Base-by-base conservation (phyloP, 1,140 invertebrate species). In the Drosophila mauritiana region DNA sequence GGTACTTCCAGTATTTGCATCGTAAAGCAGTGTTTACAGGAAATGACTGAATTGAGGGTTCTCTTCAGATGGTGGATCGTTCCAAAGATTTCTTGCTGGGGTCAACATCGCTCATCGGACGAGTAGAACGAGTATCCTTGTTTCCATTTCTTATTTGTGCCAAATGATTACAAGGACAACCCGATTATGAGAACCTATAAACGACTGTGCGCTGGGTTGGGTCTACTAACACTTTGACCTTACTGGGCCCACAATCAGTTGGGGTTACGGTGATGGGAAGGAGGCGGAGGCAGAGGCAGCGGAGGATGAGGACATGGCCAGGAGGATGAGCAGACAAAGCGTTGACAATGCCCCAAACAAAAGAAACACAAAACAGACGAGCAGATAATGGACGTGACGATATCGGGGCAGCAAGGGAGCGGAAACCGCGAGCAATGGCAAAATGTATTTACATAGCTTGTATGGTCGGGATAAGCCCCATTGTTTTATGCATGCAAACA, bases 151-250 rank as follows among this genome's bases (percentile, higher is more conserved):
- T 48, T 63, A 70, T 78, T 75, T 86, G 73, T 51, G 61, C 39
- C 67, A 43, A 84, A 82, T 64, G 78, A 78, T 78, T 88, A 85
- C 82, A 82, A 85, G 82, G 83, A 85, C 78, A 78, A 81, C 61
- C 52, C 64, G 78, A 82, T 85, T 88, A 85, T 72, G 49, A 46
- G 49, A 76, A 77, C 69, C 65, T 57, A 75, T 84, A 62, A 77
- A 80, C 56, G 73, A 49, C 45, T 84, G 49, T 31, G 61, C 55
- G 58, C 51, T 70, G 56, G 52, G 48, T 51, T 20, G 39, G 64
- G 63, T 73, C 64, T 69, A 43, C 42, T 64, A 61, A 62, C 73
- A 86, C 82, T 15, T 81, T 86, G 83, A 86, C 78, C 83, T 88
- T 88, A 82, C 53, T 73, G 54, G 55, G 53, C 59, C 56, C 36